A percentile compares a stretch with the other conserved stretches of the same genome.
Evolutionary conservation across 1,140 invertebrate species (phyloP).

Genomic region (Aethina tumida): DNA sequence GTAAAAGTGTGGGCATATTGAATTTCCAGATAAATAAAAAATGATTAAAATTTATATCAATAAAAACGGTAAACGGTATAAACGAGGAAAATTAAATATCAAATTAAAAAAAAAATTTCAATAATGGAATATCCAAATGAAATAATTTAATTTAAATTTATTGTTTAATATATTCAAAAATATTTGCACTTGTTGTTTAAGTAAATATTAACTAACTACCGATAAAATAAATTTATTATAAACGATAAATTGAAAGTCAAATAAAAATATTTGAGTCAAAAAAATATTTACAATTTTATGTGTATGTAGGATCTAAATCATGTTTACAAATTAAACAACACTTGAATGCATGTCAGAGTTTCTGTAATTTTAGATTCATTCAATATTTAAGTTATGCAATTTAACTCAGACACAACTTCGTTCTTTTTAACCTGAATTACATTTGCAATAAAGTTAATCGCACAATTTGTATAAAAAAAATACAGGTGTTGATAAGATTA

Average conservation of each 20-base stretch:
- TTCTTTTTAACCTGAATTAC: too few species aligned
- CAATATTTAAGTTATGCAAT: too few species aligned
- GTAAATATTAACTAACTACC: constrained; percentile 16
- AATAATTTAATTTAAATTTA: constrained; percentile 6
- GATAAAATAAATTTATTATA: constrained; percentile 16
- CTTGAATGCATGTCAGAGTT: too few species aligned
- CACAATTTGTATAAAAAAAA: too few species aligned
- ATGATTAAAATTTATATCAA: too few species aligned
- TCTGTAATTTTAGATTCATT: too few species aligned
- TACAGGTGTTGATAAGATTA: too few species aligned
- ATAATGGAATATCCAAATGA: constrained; percentile 12
- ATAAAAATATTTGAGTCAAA: constrained; percentile 20
- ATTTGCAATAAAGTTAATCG: too few species aligned
- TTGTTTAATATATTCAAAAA: constrained; percentile 5
- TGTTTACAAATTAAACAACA: constrained; percentile 15
- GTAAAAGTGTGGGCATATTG: not conserved
- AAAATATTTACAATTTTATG: constrained; percentile 17
- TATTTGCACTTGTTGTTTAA: constrained; percentile 7
- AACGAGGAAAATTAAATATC: constrained; percentile 11
- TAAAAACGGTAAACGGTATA: not conserved
- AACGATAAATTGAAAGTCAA: constrained; percentile 22
- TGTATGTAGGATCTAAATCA: constrained; percentile 15
- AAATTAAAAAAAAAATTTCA: constrained; percentile 15
- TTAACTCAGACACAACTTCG: too few species aligned
- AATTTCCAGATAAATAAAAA: not conserved